Evolutionary conservation across 1,140 invertebrate species (phyloP), one percentile per base, ranked within the genome.

Genomic region (Drosophila kikkawai): DNA sequence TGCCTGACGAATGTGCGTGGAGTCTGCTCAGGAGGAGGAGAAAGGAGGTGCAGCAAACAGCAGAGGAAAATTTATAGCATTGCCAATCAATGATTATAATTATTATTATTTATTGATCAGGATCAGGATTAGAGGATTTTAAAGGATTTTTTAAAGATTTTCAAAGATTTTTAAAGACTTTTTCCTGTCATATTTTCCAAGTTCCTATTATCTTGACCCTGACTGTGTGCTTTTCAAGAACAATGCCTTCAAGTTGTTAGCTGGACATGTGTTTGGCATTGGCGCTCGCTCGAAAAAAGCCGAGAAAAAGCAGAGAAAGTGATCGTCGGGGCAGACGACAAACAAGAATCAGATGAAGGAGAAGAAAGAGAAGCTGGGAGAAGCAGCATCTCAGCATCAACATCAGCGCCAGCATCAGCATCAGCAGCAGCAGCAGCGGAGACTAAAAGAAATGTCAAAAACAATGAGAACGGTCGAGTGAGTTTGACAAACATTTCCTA

Each of bases 401-500:
- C 15, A 19, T 0, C 19, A 67, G 17, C 5, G 5, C 26, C 55
- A 41, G 8, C 32, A 67, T 13, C 57, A 50, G 13, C 44, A 22
- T 12, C 41, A n/a, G n/a, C n/a, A n/a, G n/a, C 65, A 48, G 67
- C 64, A 36, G 58, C 66, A 63, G 60, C 61, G 32, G 61, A 70
- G 55, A 69, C 80, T 88, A 90, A 90, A 85, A 90, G 85, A 90
- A 88, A 88, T 91, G 90, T 91, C 90, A 91, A 90, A 91, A 91
- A 84, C 80, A 81, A 90, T 91, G 90, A 91, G 77, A 80, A 91
- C 91, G 90, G 90, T 91, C 85, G 75, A 91, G 78, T 90, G 90
- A 82, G 83, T 90, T 91, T 91, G 90, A 91, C 88, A 91, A 91
- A 91, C 88, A 88, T 91, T 91, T 91, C 88, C 88, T 91, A 91